Evolutionary conservation across 1,140 invertebrate genomes (phyloP), one percentile per base, ranked within the genome.

Genomic region (Tetragonula clypearis): DNA sequence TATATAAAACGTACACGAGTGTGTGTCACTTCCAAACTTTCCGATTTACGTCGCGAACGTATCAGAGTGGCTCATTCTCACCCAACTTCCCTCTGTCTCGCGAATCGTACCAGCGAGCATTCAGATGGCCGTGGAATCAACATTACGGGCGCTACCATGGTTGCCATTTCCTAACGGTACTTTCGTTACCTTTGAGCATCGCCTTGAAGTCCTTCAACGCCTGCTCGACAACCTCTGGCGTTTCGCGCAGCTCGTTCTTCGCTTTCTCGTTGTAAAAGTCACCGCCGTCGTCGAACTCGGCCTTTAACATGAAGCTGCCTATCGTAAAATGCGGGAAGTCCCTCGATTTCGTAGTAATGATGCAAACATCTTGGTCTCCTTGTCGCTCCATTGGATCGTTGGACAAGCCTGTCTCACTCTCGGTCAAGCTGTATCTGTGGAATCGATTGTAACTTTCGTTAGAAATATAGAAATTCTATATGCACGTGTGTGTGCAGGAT

Each of bases 171-270:
- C 26, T 15, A 15, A 3, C 8, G 0, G 14, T 30, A 35, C 35
- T 35, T 4, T 1, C 19, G 11, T 65, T 92, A 95, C 95, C 94
- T 95, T 92, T 92, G 0, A 95, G 9, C 19, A 95, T 55, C 82
- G 92, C 85, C 58, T 89, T 89, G 9, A 96, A 88, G 77, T 92
- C 88, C 68, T 90, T 88, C 1, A 95, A 79, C 1, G 91, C 88
- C 41, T 94, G 76, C 3, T 90, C 87, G 0, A 93, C 87, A 1
- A 89, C 86, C 84, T 95, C 95, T 0, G 94, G 94, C 2, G 94
- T 95, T 84, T 96, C 95, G 11, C 95, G 90, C 1, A 96, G 81
- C 68, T 96, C 94, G 2, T 89, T 89, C 26, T 76, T 89, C 2
- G 95, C 95, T 41, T 92, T 93, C 49, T 91, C 87, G 1, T 2